A percentile compares a stretch with the other conserved stretches of the same genome.
These are phyloP conservation scores for Pangasius djambal DNA, from an alignment of 2,797 vertebrate species.

Conservation along the genomic window DNA sequence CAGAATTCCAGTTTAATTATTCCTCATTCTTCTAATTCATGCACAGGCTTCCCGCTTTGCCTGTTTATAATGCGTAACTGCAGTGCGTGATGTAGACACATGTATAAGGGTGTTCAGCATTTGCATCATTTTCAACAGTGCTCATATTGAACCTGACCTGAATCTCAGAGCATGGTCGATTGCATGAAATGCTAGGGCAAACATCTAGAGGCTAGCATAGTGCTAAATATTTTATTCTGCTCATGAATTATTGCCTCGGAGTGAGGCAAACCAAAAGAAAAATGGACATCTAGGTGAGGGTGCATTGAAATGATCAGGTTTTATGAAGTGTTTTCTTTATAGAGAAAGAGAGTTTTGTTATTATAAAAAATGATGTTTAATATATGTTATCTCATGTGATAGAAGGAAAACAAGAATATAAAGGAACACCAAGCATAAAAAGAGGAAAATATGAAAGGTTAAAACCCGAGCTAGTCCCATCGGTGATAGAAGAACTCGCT, in stretches of 20 bases:
- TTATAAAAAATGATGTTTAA: not conserved
- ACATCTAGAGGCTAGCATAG: conserved; percentile 66
- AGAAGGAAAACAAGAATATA: not conserved
- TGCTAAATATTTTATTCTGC: conserved; percentile 70
- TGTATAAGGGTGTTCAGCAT: not conserved
- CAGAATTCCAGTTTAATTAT: conserved; percentile 5
- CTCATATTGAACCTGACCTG: conserved; percentile 62
- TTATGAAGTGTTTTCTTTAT: not conserved
- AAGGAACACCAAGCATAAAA: not conserved
- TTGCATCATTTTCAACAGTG: conserved; percentile 16
- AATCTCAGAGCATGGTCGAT: conserved; percentile 66
- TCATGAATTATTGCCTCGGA: conserved; percentile 66
- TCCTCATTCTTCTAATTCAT: not conserved
- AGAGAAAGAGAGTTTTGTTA: not conserved
- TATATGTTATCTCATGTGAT: not conserved
- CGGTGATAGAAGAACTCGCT: not conserved
- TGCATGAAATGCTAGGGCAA: conserved; percentile 66
- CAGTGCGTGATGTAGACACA: not conserved
- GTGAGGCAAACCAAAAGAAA: conserved; percentile 61
- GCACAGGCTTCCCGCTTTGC: not conserved
- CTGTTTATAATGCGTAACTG: conserved; percentile 16
- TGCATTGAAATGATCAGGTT: conserved; percentile 3
- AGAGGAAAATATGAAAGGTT: not conserved
- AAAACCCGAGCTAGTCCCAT: not conserved
- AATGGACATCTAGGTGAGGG: conserved; percentile 23